Base-by-base conservation (phyloP, 2,888 invertebrate genomes). In the Drosophila cyrtoloma region DNA sequence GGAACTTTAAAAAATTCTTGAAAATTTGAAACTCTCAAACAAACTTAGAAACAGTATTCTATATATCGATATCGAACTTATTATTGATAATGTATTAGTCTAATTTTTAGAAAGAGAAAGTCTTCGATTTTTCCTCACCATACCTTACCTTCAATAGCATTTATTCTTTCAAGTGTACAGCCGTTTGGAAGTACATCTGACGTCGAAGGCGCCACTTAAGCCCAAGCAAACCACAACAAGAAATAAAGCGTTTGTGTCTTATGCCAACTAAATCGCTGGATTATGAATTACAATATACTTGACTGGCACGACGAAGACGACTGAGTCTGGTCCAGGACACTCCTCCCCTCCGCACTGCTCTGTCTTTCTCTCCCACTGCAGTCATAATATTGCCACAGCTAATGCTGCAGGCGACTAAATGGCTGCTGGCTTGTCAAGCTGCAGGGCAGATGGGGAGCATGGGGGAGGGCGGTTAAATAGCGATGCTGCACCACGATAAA, bases 231-330 rank as follows among this genome's bases (percentile, higher is more conserved):
- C 90, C 89, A 82, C 91, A 90, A 86, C 81, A 84, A 79, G 80
- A 77, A 89, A 81, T 86, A 86, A 90, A 86, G 68, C 84, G 89
- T 75, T 84, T 84, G 85, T 86, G 86, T 90, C 87, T 84, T 90
- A 73, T 86, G 85, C 79, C 89, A 90, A 75, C 81, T 83, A 87
- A 87, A 84, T 76, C 89, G 89, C 76, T 74, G 89, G 91, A 89
- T 88, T 90, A 90, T 90, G 89, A 90, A 90, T 89, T 89, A 87
- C 91, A 88, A 86, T 89, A 86, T 82, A 88, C 77, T 87, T 84
- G 88, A 77, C 80, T 65, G 79, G 71, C 82, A 63, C 66, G 70
- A 60, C 72, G 70, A 76, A 68, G 56, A 62, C 77, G 33, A 12
- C 61, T 67, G 63, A 30, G 22, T 32, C 32, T 22, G 58, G 58